Evolutionary conservation across 2,797 vertebrate species (phyloP), one percentile per base, ranked within the genome.

Genomic region (Xenentodon cancila): DNA sequence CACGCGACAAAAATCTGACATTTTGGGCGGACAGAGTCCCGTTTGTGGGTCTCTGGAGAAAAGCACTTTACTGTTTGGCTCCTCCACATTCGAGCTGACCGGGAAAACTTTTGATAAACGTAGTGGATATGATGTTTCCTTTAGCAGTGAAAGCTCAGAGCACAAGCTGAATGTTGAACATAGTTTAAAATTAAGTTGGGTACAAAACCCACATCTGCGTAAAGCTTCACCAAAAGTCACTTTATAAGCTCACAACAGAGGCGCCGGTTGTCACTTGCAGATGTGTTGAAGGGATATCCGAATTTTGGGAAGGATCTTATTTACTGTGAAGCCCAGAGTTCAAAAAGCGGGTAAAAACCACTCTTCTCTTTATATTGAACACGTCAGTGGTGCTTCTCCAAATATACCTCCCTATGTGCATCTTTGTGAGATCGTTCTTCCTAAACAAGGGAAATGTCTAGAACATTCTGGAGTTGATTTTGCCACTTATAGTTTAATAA

Each of bases 1-100:
- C 5, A 47, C 17, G 20, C 9, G 61, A 62, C 66, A 70, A 44
- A 25, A 20, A 73, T 73, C 22, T 66, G 68, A 68, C 60, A 65
- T 25, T 30, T 11, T 70, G 56, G 52, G 49, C 42, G 13, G 53
- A 25, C 56, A 15, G 47, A 64, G 46, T 52, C 37, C 21, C 45
- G 19, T 62, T 47, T 37, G 25, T 16, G 34, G 7, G 30, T 30
- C 30, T 47, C 37, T 53, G 45, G 21, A 60, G 15, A 27, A 17
- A 67, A 58, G 15, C 25, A 32, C 54, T 71, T 63, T n/a, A 45
- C 15, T 54, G 12, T 3, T 55, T 46, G 48, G 40, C 25, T 25
- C 53, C 18, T 68, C 37, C 20, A 46, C 19, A n/a, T 5, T 55
- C 16, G 49, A 42, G 55, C 54, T 44, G 11, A 52, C 34, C 6